Conservation (phyloP, 2,797 vertebrate species). For the Hydrolagus colliei region DNA sequence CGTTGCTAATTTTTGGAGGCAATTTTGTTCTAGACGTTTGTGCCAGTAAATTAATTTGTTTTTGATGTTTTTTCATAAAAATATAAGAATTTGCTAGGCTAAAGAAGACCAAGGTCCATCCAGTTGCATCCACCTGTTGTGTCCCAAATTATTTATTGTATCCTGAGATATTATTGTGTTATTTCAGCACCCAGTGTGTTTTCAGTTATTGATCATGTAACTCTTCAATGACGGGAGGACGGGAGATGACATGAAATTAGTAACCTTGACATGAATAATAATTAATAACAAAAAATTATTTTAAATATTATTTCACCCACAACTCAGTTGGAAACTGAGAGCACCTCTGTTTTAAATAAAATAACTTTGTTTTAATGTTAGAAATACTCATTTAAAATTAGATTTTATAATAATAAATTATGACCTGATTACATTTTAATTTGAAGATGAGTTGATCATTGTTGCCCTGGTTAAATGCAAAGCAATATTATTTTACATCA, state of each 20-base stretch:
- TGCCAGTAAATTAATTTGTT: background rate
- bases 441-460: background rate
- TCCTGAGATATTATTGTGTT: background rate
- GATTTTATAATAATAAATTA: background rate
- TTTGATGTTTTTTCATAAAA: too few species aligned
- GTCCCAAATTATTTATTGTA: too few species aligned
- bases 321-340: background rate
- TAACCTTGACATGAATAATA: background rate
- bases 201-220: background rate
- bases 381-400: background rate
- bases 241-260: background rate
- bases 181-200: background rate
- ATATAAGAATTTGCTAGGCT: too few species aligned
- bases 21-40: background rate
- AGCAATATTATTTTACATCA: background rate
- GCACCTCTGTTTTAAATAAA: background rate
- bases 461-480: background rate
- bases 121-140: too few species aligned
- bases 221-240: background rate
- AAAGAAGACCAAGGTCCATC: too few species aligned
- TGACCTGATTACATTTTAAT: background rate
- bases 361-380: background rate
- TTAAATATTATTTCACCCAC: background rate
- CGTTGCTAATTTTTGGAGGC: background rate
- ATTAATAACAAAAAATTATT: background rate